phyloP scores from a whole-genome alignment of 92 coral and sea anemone species.

The Scolanthus callimorphus region DNA sequence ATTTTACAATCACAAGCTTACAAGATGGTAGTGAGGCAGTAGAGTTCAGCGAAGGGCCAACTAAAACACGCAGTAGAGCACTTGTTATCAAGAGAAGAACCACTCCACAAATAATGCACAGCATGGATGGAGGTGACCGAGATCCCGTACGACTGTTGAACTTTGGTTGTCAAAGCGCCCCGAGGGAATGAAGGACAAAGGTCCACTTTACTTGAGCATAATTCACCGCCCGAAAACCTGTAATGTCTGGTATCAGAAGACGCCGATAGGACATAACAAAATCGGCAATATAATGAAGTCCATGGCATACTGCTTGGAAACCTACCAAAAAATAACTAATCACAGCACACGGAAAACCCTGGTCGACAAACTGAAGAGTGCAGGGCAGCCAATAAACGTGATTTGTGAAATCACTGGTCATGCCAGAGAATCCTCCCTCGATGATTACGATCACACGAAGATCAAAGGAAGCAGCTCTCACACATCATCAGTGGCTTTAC shows the following conservation, averaged over 20 bases:
- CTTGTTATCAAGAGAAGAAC: too few species aligned
- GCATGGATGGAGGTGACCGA: too few species aligned
- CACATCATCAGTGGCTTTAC: conserved; percentile 57
- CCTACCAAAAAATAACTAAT: conserved; percentile 36
- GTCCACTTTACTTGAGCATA: conserved; percentile 46
- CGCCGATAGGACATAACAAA: conserved; percentile 50
- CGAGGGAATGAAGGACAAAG: conserved; percentile 41
- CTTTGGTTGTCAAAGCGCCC: conserved; percentile 50
- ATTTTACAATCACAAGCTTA: too few species aligned
- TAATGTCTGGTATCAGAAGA: conserved; percentile 55
- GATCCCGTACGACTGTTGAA: too few species aligned
- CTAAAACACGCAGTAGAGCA: too few species aligned
- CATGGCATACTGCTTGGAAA: conserved; percentile 44
- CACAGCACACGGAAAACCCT: conserved; percentile 47
- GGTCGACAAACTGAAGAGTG: conserved; percentile 44
- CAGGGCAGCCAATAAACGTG: conserved; percentile 48
- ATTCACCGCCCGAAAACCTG: conserved; percentile 23
- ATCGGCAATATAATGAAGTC: conserved; percentile 37
- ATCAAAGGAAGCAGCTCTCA: conserved; percentile 35
- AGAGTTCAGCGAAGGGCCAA: too few species aligned
- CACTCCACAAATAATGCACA: too few species aligned
- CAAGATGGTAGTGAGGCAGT: too few species aligned
- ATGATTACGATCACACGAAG: conserved; percentile 44
- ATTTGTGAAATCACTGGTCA: conserved; percentile 62
- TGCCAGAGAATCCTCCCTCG: conserved; percentile 53